These are phyloP conservation scores for Pelmatolapia mariae DNA, from an alignment of 2,113 vertebrate species.

Conservation along the genomic window DNA sequence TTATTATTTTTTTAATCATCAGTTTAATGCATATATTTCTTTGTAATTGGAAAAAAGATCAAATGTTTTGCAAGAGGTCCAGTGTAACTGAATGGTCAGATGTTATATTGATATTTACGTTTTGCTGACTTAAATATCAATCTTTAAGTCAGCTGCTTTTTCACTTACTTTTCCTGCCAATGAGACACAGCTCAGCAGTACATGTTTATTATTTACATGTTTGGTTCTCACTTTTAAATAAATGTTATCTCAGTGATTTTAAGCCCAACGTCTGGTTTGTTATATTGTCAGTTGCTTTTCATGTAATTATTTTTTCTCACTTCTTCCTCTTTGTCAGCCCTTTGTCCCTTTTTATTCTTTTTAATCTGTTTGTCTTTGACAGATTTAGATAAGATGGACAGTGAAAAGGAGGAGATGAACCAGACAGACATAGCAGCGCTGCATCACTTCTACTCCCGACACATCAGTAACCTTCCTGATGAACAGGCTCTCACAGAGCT, in stretches of 20 bases:
- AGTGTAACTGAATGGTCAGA: neutral
- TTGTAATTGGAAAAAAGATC: neutral
- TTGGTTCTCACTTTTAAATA: neutral
- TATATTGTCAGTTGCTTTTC: neutral
- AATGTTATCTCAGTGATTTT: neutral
- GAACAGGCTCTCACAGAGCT: conserved; percentile 80
- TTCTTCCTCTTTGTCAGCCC: neutral
- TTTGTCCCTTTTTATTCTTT: neutral
- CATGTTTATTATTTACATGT: neutral
- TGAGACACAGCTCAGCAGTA: neutral
- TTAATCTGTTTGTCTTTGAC: neutral
- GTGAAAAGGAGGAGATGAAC: conserved; percentile 92
- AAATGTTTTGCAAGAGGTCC: neutral
- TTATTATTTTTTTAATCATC: neutral
- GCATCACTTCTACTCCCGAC: conserved; percentile 90
- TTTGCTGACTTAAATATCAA: neutral
- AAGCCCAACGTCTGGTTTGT: neutral
- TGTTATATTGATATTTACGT: neutral
- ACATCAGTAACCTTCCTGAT: conserved; percentile 84
- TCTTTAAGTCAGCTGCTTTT: neutral
- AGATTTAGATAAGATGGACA: conserved; percentile 96
- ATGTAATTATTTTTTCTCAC: neutral
- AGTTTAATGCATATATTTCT: neutral
- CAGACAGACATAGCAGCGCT: conserved; percentile 88
- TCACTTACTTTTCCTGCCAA: neutral